These are phyloP conservation scores for Prionailurus viverrinus DNA, from an alignment of 2,113 vertebrate species.

Conservation along the genomic window DNA sequence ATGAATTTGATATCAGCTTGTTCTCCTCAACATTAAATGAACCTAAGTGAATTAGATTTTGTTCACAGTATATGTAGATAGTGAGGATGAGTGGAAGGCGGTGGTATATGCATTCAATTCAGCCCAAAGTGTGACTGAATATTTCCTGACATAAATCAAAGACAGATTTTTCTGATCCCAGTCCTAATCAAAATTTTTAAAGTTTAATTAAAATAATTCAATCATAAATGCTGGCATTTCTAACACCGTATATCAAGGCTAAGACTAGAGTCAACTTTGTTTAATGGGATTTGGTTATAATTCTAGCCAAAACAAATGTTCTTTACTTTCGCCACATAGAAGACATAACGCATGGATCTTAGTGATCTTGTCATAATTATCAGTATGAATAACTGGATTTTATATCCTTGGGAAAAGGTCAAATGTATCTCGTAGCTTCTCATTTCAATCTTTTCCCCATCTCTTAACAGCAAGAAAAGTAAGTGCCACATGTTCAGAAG, in stretches of 20 bases:
- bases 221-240: constrained; percentile 51
- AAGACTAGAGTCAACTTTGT: background rate
- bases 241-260: background rate
- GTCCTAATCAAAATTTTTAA: constrained; percentile 21
- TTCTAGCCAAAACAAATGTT: background rate
- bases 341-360: constrained; percentile 61
- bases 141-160: background rate
- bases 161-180: background rate
- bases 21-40: background rate
- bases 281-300: background rate
- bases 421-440: constrained; percentile 49
- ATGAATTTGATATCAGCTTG: background rate
- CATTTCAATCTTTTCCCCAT: constrained; percentile 71
- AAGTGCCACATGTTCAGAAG: constrained; percentile 68
- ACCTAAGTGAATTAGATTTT: background rate
- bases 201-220: background rate
- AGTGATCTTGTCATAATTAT: constrained; percentile 70
- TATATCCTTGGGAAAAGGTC: constrained; percentile 63
- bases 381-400: constrained; percentile 71
- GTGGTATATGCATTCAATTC: background rate
- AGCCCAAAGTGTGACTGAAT: background rate
- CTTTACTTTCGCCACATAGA: constrained; percentile 21
- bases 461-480: constrained; percentile 77
- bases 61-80: background rate
- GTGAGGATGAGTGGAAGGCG: background rate